phyloP scores from a whole-genome alignment of 2,113 vertebrate species.

The Rhinopomastus cyanomelas region DNA sequence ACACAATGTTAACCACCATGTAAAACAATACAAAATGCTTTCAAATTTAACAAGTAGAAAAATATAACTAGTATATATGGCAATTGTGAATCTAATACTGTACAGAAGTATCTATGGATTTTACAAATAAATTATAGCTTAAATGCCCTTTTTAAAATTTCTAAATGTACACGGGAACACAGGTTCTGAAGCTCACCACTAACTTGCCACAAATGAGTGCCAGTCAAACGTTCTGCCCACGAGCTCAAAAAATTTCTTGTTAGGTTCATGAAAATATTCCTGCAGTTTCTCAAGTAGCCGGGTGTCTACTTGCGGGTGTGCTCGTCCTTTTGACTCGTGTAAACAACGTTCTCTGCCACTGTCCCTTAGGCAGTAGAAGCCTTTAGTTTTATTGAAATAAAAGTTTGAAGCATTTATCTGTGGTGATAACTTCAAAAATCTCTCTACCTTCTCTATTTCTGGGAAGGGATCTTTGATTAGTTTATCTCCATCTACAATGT shows the following conservation, averaged over 20 bases:
- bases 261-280: constrained; percentile 91
- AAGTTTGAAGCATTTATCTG: constrained; percentile 94
- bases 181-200: constrained; percentile 17
- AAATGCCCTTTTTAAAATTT: constrained; percentile 69
- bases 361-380: constrained; percentile 94
- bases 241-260: constrained; percentile 91
- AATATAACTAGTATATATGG: constrained; percentile 89
- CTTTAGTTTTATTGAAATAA: constrained; percentile 97
- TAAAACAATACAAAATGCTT: constrained; percentile 84
- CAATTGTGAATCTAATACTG: constrained; percentile 81
- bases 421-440: constrained; percentile 86
- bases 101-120: constrained; percentile 78
- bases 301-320: constrained; percentile 86
- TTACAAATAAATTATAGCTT: constrained; percentile 82
- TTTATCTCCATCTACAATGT: constrained; percentile 92
- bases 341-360: constrained; percentile 89
- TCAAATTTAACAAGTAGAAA: constrained; percentile 87
- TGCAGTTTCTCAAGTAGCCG: constrained; percentile 87
- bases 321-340: constrained; percentile 93
- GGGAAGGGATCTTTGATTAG: constrained; percentile 91
- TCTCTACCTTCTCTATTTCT: constrained; percentile 92
- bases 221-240: constrained; percentile 94
- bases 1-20: constrained; percentile 81
- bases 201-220: constrained; percentile 75
- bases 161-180: constrained; percentile 52